These are phyloP conservation scores for Rhagonycha lutea DNA, from an alignment of 2,888 invertebrate species.

Conservation along the genomic window DNA sequence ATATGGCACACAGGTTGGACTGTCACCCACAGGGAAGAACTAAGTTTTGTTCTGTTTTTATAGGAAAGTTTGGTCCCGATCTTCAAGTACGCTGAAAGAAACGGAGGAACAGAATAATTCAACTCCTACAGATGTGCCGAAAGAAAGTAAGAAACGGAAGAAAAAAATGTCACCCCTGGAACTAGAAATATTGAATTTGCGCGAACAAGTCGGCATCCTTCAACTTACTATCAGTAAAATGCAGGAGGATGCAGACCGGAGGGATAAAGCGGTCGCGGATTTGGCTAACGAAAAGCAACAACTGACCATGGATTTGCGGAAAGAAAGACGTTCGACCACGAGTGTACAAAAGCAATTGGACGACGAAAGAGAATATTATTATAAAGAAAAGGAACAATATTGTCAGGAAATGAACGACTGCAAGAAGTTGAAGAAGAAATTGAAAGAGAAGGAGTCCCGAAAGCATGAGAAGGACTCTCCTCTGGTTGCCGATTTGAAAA, in stretches of 20 bases:
- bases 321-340: slow-evolving; percentile 55
- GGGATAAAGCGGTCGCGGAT: slow-evolving; percentile 57
- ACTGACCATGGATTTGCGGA: slow-evolving; percentile 56
- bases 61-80: slow-evolving; percentile 41
- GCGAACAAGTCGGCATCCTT: slow-evolving; percentile 54
- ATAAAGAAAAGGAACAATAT: slow-evolving; percentile 60
- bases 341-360: slow-evolving; percentile 60
- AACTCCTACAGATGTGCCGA: background rate
- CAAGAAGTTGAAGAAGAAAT: slow-evolving; percentile 46
- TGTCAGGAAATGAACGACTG: slow-evolving; percentile 57
- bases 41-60: slow-evolving; percentile 8
- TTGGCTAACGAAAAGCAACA: slow-evolving; percentile 60
- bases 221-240: slow-evolving; percentile 55
- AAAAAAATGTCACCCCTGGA: slow-evolving; percentile 24
- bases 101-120: background rate
- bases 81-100: slow-evolving; percentile 20
- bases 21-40: too few relatives aligned
- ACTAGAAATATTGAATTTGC: slow-evolving; percentile 46
- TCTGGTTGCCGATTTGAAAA: slow-evolving; percentile 47
- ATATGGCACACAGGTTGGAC: too few relatives aligned
- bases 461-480: slow-evolving; percentile 31
- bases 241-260: slow-evolving; percentile 55
- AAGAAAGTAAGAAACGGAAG: background rate
- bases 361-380: slow-evolving; percentile 61
- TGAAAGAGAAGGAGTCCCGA: slow-evolving; percentile 44